A percentile compares a stretch with the other conserved stretches of the same genome.
Conservation (phyloP, 2,888 invertebrate species). For the Holacanthella duospinosa region DNA sequence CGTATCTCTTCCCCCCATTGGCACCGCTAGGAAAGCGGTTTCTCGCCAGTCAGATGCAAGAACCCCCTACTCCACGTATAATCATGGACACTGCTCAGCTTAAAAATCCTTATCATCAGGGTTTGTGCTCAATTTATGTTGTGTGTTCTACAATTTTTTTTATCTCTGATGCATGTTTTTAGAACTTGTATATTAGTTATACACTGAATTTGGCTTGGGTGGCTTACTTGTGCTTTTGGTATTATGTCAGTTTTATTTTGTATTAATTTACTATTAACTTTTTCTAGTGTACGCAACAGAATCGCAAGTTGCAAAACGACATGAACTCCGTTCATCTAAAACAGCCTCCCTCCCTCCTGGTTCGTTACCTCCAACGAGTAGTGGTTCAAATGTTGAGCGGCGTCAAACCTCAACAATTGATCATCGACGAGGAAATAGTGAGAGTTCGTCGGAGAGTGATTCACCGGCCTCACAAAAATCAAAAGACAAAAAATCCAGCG, state of each 20-base stretch:
- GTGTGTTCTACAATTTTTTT: not conserved
- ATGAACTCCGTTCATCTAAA: not conserved
- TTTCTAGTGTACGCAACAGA: conserved; percentile 17
- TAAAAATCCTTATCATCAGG: conserved; percentile 16
- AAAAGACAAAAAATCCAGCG: conserved; percentile 40
- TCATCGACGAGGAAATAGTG: conserved; percentile 38
- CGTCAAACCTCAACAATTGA: conserved; percentile 10
- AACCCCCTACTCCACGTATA: not conserved
- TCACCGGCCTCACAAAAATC: conserved; percentile 38
- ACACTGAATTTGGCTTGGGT: not conserved
- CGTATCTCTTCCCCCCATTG: conserved; percentile 14
- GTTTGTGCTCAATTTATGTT: conserved; percentile 10
- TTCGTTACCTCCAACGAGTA: conserved; percentile 7
- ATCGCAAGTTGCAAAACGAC: conserved; percentile 1
- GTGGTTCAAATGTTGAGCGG: not conserved
- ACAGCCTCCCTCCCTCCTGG: conserved; percentile 22
- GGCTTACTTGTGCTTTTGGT: not conserved
- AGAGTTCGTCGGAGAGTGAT: conserved; percentile 42
- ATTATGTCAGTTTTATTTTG: not conserved
- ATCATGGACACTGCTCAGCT: not conserved
- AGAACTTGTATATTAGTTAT: not conserved
- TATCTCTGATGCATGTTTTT: not conserved
- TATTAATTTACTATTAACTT: not conserved
- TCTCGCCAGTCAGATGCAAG: conserved; percentile 9
- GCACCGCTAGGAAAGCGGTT: conserved; percentile 12